phyloP scores from a whole-genome alignment of 2,888 invertebrate genomes.

The Timandra comae region DNA sequence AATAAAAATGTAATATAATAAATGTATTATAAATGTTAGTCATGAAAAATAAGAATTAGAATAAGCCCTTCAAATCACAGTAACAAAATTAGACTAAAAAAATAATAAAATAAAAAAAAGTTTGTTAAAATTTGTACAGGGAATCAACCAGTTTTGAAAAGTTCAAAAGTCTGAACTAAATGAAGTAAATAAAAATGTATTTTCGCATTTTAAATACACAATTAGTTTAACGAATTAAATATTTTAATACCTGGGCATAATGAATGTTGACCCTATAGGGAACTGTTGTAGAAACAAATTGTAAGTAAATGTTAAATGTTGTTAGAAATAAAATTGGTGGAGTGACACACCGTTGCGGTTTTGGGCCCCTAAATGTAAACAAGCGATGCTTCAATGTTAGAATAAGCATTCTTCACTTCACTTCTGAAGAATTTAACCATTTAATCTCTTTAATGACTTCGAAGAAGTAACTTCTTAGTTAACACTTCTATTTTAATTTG shows the following conservation, averaged over 20 bases:
- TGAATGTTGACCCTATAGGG: conserved; percentile 62
- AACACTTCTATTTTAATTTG: too few species aligned
- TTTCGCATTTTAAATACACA: conserved; percentile 75
- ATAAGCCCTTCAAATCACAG: conserved; percentile 66
- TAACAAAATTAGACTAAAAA: conserved; percentile 70
- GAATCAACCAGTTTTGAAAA: conserved; percentile 62
- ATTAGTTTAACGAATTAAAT: conserved; percentile 68
- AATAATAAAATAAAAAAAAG: too few species aligned
- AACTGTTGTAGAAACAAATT: conserved; percentile 43
- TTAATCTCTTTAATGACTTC: too few species aligned
- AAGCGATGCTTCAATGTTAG: conserved; percentile 14
- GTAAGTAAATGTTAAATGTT: conserved; percentile 62
- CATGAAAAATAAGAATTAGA: conserved; percentile 24
- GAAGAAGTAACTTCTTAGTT: too few species aligned
- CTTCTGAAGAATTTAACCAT: too few species aligned
- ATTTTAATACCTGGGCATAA: conserved; percentile 70
- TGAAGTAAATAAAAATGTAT: conserved; percentile 61
- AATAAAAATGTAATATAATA: conserved; percentile 10
- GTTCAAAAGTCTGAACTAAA: conserved; percentile 76
- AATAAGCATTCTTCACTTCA: conserved; percentile 1
- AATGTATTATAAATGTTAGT: conserved; percentile 30
- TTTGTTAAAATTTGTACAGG: conserved; percentile 73
- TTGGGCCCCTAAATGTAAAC: conserved; percentile 32
- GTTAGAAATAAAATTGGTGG: conserved; percentile 54
- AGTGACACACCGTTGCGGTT: conserved; percentile 65